Evolutionary conservation across 2,113 vertebrate genomes (phyloP), one percentile per base, ranked within the genome.

Genomic region (Scalopus aquaticus): DNA sequence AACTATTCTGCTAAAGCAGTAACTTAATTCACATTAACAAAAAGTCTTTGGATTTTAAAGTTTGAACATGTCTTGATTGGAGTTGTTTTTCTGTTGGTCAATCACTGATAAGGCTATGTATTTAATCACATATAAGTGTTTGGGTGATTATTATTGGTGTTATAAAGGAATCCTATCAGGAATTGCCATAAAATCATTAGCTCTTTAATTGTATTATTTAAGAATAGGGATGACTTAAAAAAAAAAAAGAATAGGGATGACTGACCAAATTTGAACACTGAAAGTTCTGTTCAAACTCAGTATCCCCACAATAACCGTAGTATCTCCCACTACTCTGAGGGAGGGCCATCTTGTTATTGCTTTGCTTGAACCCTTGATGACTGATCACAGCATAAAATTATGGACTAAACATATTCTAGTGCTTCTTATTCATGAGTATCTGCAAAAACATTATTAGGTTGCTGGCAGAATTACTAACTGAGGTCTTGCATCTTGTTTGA

Each of bases 1-100:
- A 87, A 73, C 28, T 64, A 79, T 35, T 88, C 69, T 74, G 17
- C 44, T 83, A 94, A 91, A 91, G 81, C 28, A 86, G 69, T 42
- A 60, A 94, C 30, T 79, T 80, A 39, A 8, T 42, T 70, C 44
- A 80, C 1, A 64, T 60, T 49, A 44, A 13, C 30, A 42, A n/a
- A 30, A 70, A 76, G 44, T 39, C 46, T 94, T 92, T 26, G 30
- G 42, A 89, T 91, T 76, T 87, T 67, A 70, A 86, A 69, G 16
- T 79, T 13, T 62, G 19, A 73, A 51, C 5, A 9, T 72, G 6
- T 69, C 46, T 46, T 6, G 15, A 30, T 46, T 12, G 58, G 64
- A 90, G 26, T 62, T 84, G 65, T 62, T 92, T 73, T 92, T 35
- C 60, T 89, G 62, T 15, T 65, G 64, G 5, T n/a, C 58, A 74